Conservation (phyloP, 2,113 vertebrate genomes). For the Percopsis transmontana region DNA sequence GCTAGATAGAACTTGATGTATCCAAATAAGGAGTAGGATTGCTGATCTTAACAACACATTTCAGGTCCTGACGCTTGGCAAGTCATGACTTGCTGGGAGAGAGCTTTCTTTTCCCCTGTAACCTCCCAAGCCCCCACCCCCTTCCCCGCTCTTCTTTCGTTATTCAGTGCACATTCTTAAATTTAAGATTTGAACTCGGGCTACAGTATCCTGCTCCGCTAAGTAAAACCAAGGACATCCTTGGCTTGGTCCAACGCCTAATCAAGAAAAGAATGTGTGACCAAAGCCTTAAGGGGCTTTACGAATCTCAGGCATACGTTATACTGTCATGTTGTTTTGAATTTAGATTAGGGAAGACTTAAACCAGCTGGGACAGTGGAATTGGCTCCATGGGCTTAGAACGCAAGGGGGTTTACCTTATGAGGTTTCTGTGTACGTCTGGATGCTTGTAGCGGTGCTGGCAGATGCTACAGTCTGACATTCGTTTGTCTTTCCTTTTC, state of each 20-base stretch:
- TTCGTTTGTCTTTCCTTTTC: constrained; percentile 5
- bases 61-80: too few species aligned
- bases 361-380: background rate
- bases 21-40: too few species aligned
- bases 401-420: constrained; percentile 1
- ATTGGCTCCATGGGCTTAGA: background rate
- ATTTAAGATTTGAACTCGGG: background rate
- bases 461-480: constrained; percentile 7
- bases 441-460: background rate
- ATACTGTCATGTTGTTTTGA: background rate
- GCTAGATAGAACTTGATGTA: background rate
- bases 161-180: background rate
- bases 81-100: background rate
- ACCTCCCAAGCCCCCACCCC: too few species aligned
- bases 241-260: too few species aligned
- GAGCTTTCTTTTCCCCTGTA: background rate
- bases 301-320: background rate
- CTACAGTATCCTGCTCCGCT: background rate
- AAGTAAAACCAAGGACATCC: too few species aligned
- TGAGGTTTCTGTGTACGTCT: background rate
- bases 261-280: background rate
- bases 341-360: background rate
- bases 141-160: background rate
- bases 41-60: too few species aligned
- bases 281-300: too few species aligned